These are phyloP conservation scores for Gadopsis marmoratus DNA, from an alignment of 2,797 vertebrate genomes.

Conservation along the genomic window DNA sequence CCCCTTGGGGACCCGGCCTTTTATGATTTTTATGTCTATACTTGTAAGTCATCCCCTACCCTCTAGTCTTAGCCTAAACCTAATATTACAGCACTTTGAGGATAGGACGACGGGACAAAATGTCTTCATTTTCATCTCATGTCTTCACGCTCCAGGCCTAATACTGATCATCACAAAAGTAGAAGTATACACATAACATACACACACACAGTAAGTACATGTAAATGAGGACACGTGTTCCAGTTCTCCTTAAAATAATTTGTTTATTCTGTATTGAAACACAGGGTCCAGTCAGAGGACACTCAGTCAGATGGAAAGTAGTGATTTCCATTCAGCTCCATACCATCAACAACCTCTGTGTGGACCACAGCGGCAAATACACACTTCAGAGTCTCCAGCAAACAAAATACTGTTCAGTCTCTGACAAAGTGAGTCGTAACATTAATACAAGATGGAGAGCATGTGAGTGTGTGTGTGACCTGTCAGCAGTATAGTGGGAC, in stretches of 20 bases:
- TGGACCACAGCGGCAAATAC: conserved; percentile 15
- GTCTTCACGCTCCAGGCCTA: background rate
- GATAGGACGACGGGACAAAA: background rate
- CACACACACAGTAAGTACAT: background rate
- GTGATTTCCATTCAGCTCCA: conserved; percentile 65
- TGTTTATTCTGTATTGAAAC: conserved; percentile 86
- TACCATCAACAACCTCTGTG: conserved; percentile 26
- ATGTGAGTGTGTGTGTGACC: conserved; percentile 31
- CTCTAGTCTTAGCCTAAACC: background rate
- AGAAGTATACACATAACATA: background rate
- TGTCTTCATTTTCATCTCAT: background rate
- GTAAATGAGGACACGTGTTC: conserved; percentile 43
- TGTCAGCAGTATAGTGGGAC: conserved; percentile 45
- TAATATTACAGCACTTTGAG: background rate
- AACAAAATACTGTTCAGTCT: conserved; percentile 49
- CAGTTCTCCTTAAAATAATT: conserved; percentile 85
- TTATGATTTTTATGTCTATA: background rate
- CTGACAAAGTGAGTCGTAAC: conserved; percentile 39
- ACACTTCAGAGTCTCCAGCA: conserved; percentile 41
- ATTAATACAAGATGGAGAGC: conserved; percentile 42
- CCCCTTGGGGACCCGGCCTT: too few relatives aligned
- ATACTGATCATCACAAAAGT: background rate
- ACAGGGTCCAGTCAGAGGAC: conserved; percentile 81
- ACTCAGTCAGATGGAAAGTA: conserved; percentile 71
- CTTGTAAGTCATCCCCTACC: background rate